These are phyloP conservation scores for Eubasilissa regina DNA, from an alignment of 1,140 invertebrate species.

Conservation along the genomic window DNA sequence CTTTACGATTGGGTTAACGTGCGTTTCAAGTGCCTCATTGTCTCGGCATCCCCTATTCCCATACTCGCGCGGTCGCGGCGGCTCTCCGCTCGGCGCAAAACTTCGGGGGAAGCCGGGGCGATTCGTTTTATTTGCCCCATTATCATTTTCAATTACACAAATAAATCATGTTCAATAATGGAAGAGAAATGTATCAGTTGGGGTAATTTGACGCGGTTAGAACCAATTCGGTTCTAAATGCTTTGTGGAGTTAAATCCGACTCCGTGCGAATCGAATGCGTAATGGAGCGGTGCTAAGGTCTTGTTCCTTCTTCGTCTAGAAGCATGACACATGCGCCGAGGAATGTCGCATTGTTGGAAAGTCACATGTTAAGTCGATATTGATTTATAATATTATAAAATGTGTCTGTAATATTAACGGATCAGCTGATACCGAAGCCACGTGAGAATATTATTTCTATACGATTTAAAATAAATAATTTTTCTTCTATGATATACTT, in stretches of 20 bases:
- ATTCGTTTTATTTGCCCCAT: constrained; percentile 37
- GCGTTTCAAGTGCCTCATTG: constrained; percentile 38
- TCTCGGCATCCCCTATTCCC: constrained; percentile 3
- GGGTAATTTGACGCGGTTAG: constrained; percentile 37
- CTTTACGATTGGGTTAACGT: constrained; percentile 40
- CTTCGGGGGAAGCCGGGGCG: constrained; percentile 8
- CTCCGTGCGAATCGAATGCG: constrained; percentile 33
- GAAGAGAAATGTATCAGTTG: constrained; percentile 2
- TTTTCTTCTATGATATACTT: no score
- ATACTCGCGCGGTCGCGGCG: background rate
- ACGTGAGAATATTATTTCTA: no score
- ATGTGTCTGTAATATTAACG: background rate
- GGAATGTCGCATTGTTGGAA: constrained; percentile 1
- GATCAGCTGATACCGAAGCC: no score
- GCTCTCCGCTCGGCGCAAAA: background rate
- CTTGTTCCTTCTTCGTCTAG: background rate
- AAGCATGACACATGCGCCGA: constrained; percentile 1
- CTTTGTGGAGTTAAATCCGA: constrained; percentile 11
- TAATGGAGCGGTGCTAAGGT: constrained; percentile 25
- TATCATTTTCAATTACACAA: constrained; percentile 46
- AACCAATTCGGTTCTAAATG: constrained; percentile 35
- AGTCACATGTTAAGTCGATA: constrained; percentile 20
- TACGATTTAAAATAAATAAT: no score
- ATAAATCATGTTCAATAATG: constrained; percentile 45
- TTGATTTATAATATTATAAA: constrained; percentile 3